A percentile compares a stretch with the other conserved stretches of the same genome.
Evolutionary conservation across 2,113 vertebrate genomes (phyloP).

Genomic region (Amazona vittata): DNA sequence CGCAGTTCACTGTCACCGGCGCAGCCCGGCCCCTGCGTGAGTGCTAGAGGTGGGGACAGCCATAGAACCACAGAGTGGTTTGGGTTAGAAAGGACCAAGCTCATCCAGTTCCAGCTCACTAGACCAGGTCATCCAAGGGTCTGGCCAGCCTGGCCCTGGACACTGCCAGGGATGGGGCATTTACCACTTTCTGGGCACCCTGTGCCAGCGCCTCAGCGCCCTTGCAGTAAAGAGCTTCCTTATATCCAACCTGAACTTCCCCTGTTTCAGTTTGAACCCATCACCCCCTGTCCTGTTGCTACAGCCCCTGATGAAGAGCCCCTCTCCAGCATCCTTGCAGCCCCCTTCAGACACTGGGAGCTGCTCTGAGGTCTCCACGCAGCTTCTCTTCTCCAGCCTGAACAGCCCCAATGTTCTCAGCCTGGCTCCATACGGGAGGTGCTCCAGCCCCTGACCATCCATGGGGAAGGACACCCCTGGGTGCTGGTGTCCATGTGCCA

Average conservation of each 20-base stretch:
- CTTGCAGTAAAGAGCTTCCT: no score
- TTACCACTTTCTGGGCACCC: background rate
- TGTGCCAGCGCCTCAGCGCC: background rate
- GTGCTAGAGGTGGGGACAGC: background rate
- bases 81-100: background rate
- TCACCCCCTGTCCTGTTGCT: background rate
- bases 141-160: background rate
- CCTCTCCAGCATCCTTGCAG: background rate
- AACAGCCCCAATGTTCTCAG: background rate
- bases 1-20: background rate
- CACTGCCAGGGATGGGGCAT: background rate
- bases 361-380: background rate
- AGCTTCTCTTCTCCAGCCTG: background rate
- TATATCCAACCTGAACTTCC: no score
- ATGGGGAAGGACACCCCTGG: background rate
- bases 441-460: background rate
- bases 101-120: background rate
- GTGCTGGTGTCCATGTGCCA: fast-evolving
- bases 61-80: background rate
- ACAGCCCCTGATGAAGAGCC: background rate
- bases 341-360: background rate
- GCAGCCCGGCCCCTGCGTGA: background rate
- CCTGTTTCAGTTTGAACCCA: background rate
- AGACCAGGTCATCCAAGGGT: background rate
- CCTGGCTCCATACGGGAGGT: background rate